Base-by-base conservation (phyloP, 2,888 invertebrate species). In the Choristoneura rosaceana region DNA sequence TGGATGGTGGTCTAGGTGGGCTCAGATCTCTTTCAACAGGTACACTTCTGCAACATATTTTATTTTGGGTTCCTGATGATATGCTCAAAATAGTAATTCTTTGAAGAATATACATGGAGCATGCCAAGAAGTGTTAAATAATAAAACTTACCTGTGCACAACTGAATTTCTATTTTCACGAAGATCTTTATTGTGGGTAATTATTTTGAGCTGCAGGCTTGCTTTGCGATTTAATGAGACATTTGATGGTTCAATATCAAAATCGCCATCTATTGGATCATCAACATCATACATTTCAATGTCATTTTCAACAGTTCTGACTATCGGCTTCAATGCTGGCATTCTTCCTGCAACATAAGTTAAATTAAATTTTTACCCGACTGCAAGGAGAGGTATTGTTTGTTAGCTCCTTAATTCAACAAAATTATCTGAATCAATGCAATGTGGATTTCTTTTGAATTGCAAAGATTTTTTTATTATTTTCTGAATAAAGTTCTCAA, bases 291-390 rank as follows among this genome's bases (percentile, higher is more conserved):
- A 86, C 61, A 90, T 80, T 85, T 91, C 89, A 78, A 94, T 82
- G 79, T 94, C 93, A 86, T 94, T 94, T 80, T 92, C 90, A 73
- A 94, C 89, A 62, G 93, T 93, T 77, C 94, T 87, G 5, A 91
- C 75, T 69, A 94, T 92, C 33, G 93, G 93, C 80, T 89, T 92
- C 17, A 84, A 80, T 76, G 84, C 82, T 50, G 82, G 75, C 9
- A 77, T 74, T 74, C 78, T 79, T 15, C 78, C 88, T 85, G 76
- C 60, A 83, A 38, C 7, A 38, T 59, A 9, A 59, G 15, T 50
- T 7, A n/a, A n/a, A 7, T 25, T 25, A 25, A 25, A 25, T 25
- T 25, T 25, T 25, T 25, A 25, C 25, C 25, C 25, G 25, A 25
- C 25, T 25, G 25, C 25, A 2, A 52, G 9, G 17, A 17, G 8